These are phyloP conservation scores for Chiridota heheva DNA, from an alignment of 35 echinoderm and acorn worm genomes.

Conservation along the genomic window DNA sequence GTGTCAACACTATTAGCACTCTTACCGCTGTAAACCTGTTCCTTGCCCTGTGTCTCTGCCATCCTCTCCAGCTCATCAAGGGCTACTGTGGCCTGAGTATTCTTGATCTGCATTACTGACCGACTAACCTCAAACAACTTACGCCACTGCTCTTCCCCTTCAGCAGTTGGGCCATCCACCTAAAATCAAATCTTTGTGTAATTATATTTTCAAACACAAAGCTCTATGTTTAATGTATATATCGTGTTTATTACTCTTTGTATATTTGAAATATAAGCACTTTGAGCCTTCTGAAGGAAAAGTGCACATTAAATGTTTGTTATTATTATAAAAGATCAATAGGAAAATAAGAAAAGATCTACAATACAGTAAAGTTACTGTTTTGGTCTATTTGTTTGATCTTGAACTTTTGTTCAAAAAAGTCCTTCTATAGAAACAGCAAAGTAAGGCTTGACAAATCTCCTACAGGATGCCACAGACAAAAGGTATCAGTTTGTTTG, in stretches of 20 bases:
- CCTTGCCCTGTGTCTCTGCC: slow-evolving; percentile 77
- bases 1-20: too few relatives aligned
- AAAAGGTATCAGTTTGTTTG: too few relatives aligned
- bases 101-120: slow-evolving; percentile 87
- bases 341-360: neutral
- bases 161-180: slow-evolving; percentile 52
- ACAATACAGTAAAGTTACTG: neutral
- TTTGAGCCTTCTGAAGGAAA: too few relatives aligned
- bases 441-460: too few relatives aligned
- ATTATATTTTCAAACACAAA: neutral
- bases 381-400: too few relatives aligned
- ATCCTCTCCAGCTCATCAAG: slow-evolving; percentile 88
- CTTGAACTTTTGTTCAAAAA: too few relatives aligned
- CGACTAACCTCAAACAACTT: slow-evolving; percentile 82
- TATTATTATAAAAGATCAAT: neutral
- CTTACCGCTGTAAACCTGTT: slow-evolving; percentile 82
- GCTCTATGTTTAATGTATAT: neutral
- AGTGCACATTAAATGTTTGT: neutral
- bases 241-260: too few relatives aligned
- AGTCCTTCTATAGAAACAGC: too few relatives aligned
- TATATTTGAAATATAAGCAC: neutral
- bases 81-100: slow-evolving; percentile 62
- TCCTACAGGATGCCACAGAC: too few relatives aligned
- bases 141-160: slow-evolving; percentile 46
- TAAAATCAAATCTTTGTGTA: neutral